phyloP scores from a whole-genome alignment of 2,113 vertebrate species.

The Carassius carassius region DNA sequence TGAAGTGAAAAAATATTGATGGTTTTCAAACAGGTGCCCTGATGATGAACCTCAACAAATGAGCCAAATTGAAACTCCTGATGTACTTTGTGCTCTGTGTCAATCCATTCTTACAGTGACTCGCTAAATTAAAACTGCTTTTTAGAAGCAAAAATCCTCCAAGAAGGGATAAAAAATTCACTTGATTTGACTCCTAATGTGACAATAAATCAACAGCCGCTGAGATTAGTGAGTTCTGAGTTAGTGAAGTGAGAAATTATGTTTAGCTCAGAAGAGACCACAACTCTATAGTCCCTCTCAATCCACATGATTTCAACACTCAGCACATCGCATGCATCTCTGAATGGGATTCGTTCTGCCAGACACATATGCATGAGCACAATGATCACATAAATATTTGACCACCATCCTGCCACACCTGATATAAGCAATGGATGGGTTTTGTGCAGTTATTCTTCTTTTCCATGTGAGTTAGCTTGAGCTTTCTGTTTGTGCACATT shows the following conservation, averaged over 20 bases:
- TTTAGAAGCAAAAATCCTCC: background rate
- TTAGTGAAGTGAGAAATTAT: conserved; percentile 1
- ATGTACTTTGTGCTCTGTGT: background rate
- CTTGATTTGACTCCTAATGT: conserved; percentile 16
- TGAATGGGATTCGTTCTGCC: background rate
- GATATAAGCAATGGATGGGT: background rate
- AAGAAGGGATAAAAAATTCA: conserved; percentile 5
- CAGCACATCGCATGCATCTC: background rate
- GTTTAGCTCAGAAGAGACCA: background rate
- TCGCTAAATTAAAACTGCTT: background rate
- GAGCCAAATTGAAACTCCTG: too few species aligned
- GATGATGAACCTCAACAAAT: background rate
- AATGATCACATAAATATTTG: conserved; percentile 8
- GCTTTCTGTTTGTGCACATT: conserved; percentile 14
- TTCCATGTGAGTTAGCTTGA: background rate
- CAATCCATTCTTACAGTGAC: background rate
- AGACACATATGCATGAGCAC: background rate
- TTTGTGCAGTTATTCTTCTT: background rate
- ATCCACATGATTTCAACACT: conserved; percentile 16
- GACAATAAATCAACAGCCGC: conserved; percentile 4
- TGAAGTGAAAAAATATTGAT: background rate
- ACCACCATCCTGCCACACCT: background rate
- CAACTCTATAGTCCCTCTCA: background rate
- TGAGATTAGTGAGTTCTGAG: background rate
- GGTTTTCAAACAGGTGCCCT: background rate